Conservation (phyloP, 2,113 vertebrate genomes). For the Talpa occidentalis region DNA sequence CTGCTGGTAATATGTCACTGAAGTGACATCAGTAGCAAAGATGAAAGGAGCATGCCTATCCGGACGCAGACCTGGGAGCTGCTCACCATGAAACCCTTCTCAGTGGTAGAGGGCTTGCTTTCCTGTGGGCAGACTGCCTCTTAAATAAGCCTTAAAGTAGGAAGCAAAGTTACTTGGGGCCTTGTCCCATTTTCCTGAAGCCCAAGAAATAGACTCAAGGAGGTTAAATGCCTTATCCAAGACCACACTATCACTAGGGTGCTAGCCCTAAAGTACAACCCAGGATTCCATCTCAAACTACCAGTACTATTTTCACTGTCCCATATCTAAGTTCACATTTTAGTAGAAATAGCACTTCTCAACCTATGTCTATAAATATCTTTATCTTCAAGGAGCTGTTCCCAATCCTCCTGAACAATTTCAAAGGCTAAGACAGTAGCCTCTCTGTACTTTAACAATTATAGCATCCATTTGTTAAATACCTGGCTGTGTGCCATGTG, state of each 20-base stretch:
- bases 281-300: not conserved
- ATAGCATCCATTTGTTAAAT: not conserved
- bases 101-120: not conserved
- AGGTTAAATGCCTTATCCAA: not conserved
- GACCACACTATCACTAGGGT: not conserved
- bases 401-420: not conserved
- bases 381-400: not conserved
- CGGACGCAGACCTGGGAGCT: not conserved
- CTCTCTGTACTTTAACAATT: not conserved
- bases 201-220: not conserved
- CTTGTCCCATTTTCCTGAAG: not conserved
- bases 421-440: not conserved
- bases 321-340: not conserved
- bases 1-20: not conserved
- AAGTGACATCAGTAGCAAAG: not conserved
- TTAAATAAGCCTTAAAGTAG: not conserved
- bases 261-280: not conserved
- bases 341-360: not conserved
- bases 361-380: not conserved
- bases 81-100: not conserved
- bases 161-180: not conserved
- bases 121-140: not conserved
- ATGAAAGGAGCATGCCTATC: not conserved
- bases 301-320: not conserved
- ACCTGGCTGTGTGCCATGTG: not conserved